Base-by-base conservation (phyloP, 2,797 vertebrate species). In the Mormyrops boulengeri region DNA sequence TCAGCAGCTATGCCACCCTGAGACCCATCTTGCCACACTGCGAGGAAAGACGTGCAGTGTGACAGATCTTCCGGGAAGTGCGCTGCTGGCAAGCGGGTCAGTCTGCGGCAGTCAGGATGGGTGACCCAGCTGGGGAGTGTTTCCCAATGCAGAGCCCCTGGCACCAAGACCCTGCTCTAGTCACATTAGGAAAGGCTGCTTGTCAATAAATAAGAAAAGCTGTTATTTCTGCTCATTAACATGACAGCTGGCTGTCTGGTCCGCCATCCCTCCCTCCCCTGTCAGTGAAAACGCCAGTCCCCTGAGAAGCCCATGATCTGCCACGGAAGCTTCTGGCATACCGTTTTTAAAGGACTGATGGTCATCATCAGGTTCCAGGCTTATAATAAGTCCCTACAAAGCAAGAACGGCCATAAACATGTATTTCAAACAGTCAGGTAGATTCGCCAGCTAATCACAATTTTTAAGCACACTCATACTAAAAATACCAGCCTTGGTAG, bases 221-320 rank as follows among this genome's bases (percentile, higher is more conserved):
- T 41, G 52, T 87, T 38, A 87, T 87, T 55, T 57, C 26, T 57
- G 52, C 22, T 87, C 53, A 57, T 87, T 87, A 60, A 87, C 50
- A 38, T 60, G 85, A 57, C 85, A 57, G 85, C 85, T 17, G 49
- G 52, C 52, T 38, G 52, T 30, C 52, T 4, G 52, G 3, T 41
- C 84, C 4, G 1, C 22, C 5, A 1, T 26, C 30, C 50, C 80
- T 47, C 44, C 80, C 19, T n/a, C 19, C 82, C 47, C 44, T 3
- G 38, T 77, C 34, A 41, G 30, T 77, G 34, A 77, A 77, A 41
- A 19, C 38, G 0, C 17, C 17, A 9, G 17, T 80, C 73, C 73
- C 38, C 38, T 41, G 38, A 80, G 73, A 44, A 38, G 17, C 14
- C 38, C 73, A 17, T 7, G 17, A 38, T 80, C 34, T n/a, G 38